A percentile compares a stretch with the other conserved stretches of the same genome.
Evolutionary conservation across 2,113 vertebrate species (phyloP).

Genomic region (Caracal caracal): DNA sequence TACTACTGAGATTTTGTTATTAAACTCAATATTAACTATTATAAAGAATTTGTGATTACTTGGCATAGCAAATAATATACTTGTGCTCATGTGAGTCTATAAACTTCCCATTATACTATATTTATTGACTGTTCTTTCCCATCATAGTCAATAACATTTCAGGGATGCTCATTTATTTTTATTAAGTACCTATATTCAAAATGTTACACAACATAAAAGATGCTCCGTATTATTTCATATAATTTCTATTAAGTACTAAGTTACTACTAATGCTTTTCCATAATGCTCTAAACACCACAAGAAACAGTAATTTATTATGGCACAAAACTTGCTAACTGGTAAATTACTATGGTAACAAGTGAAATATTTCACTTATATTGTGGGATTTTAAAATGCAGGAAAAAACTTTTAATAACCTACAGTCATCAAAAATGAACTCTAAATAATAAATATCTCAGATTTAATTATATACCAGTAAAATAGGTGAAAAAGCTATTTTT

Average conservation of each 20-base stretch:
- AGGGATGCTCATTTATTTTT: neutral
- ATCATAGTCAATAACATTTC: neutral
- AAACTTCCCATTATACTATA: neutral
- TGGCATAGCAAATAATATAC: neutral
- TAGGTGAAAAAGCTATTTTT: neutral
- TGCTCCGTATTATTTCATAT: neutral
- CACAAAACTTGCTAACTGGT: neutral
- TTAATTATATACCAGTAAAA: neutral
- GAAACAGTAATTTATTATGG: neutral
- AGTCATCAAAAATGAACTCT: neutral
- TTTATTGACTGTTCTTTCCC: neutral
- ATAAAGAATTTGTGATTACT: neutral
- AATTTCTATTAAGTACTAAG: neutral
- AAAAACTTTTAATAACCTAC: neutral
- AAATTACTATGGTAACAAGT: slow-evolving; percentile 1
- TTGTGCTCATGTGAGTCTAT: neutral
- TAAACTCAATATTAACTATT: neutral
- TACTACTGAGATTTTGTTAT: neutral
- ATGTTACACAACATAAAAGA: neutral
- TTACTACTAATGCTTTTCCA: neutral
- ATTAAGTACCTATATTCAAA: neutral
- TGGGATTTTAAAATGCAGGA: neutral
- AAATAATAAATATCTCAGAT: slow-evolving; percentile 4
- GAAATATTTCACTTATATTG: slow-evolving; percentile 5
- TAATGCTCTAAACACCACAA: neutral